Evolutionary conservation across 2,888 invertebrate genomes (phyloP).

Genomic region (Ophonus ardosiacus): DNA sequence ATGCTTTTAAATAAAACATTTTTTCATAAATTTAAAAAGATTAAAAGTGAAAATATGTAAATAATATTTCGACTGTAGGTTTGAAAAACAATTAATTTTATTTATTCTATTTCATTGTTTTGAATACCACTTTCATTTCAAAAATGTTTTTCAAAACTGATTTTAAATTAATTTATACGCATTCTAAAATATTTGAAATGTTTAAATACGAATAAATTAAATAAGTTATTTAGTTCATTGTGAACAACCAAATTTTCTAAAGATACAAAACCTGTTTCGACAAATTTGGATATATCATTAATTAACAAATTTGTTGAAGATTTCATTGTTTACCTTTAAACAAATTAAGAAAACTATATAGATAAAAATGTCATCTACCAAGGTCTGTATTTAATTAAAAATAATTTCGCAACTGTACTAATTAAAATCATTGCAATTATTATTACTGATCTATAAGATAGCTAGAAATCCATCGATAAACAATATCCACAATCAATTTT

Average conservation of each 20-base stretch:
- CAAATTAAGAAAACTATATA: constrained; percentile 3
- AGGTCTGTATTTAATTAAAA: constrained; percentile 35
- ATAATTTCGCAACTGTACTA: constrained; percentile 8
- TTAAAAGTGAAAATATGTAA: constrained; percentile 30
- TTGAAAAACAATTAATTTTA: neutral
- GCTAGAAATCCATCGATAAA: neutral
- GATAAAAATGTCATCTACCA: constrained; percentile 9
- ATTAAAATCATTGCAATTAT: neutral
- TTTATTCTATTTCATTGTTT: constrained; percentile 1
- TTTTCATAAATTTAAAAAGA: neutral
- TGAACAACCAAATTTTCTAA: constrained; percentile 4
- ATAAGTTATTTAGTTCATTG: neutral
- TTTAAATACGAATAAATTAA: constrained; percentile 1
- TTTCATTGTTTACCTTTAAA: constrained; percentile 10
- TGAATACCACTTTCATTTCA: neutral
- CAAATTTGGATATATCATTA: constrained; percentile 1
- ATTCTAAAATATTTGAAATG: neutral
- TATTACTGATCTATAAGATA: neutral
- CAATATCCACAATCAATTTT: constrained; percentile 20
- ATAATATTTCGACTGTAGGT: neutral
- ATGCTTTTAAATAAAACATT: neutral
- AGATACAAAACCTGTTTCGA: neutral
- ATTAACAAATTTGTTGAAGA: constrained; percentile 17
- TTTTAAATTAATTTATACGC: neutral
- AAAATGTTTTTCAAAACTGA: constrained; percentile 12